Base-by-base conservation (phyloP, 1,140 invertebrate species). In the Listronotus bonariensis region DNA sequence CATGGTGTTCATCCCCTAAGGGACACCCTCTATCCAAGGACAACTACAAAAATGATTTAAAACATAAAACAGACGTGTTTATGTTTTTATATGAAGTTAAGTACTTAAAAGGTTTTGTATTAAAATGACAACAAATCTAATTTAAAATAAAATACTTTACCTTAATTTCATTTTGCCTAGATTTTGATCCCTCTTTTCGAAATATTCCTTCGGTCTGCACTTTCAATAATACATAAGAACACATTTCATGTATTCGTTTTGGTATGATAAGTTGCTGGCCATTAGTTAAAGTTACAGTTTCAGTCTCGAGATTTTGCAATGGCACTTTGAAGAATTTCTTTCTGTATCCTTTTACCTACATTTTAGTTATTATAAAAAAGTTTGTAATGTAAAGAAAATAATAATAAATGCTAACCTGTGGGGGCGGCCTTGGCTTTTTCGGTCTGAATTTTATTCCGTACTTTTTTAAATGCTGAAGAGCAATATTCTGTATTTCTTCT, bases 121-220 rank as follows among this genome's bases (percentile, higher is more conserved):
- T 26, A 26, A 5, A 5, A 5, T 26, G 5, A 26, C 20, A 26
- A 26, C 20, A 3, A 3, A 1, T 3, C 20, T 26, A 26, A 26
- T 26, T 3, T 5, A 26, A 26, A 26, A 26, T 26, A 26, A 26
- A 26, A 51, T 14, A 45, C 40, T 31, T 72, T 82, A 91, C 87
- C 77, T 88, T 88, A 12, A 94, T 84, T 77, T 94, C 90, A 73
- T 87, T 88, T 77, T 93, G 91, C 68, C 92, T 83, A 46, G 83
- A 82, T 63, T 91, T 85, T 11, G 91, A 92, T 3, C 92, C 92
- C 65, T 90, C 90, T 80, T 93, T 94, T 31, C 93, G 82, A 74
- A 95, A 95, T 41, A 95, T 78, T 3, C 93, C 93, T 77, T 93
- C 92, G 20, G 86, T 84, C 36, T 85, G 83, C 31, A 89, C 81